Evolutionary conservation across 2,797 vertebrate species (phyloP), one percentile per base, ranked within the genome.

Genomic region (Mastacembelus armatus): DNA sequence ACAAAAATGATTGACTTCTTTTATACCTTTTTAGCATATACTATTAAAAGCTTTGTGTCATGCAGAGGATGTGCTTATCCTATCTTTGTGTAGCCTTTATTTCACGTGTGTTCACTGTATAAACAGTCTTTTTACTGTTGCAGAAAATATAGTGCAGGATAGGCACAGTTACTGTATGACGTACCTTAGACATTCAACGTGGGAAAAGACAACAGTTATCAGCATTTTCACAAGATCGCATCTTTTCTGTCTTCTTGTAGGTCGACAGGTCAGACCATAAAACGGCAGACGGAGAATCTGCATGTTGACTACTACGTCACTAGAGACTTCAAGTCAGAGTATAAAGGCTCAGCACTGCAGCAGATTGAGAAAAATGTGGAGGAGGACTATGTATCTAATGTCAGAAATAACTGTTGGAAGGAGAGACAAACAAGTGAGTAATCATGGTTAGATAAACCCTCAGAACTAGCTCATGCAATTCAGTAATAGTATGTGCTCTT

Each of bases 391-490:
- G 95, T 99, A 66, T 93, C 95, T 59, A 99, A 96, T 75, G 93
- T 99, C 74, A 95, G 96, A 84, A 98, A 97, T 93, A 99, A 96
- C 85, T 99, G 98, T 82, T 99, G 98, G 98, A 98, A 97, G 83
- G 98, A 99, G 85, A 95, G 95, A 66, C 98, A 99, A 87, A 97
- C 98, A 68, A 98, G 98, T 99, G 92, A 95, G 97, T 84, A 40
- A 40, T 48, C 15, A 1, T 3, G 18, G 24, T 33, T 24, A 14
- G 52, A 43, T n/a, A 40, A 22, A 51, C 11, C 9, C 36, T 56
- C 50, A 48, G 7, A 60, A 22, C 3, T 29, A 4, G 4, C 10
- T 36, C 2, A 12, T 10, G 70, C 21, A 67, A 26, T 29, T 27
- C 8, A 38, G 0, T 15, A 27, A 33, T 32, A 6, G 3, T 30